Conservation (phyloP, 2,888 invertebrate genomes). For the Mactromeris polynyma region DNA sequence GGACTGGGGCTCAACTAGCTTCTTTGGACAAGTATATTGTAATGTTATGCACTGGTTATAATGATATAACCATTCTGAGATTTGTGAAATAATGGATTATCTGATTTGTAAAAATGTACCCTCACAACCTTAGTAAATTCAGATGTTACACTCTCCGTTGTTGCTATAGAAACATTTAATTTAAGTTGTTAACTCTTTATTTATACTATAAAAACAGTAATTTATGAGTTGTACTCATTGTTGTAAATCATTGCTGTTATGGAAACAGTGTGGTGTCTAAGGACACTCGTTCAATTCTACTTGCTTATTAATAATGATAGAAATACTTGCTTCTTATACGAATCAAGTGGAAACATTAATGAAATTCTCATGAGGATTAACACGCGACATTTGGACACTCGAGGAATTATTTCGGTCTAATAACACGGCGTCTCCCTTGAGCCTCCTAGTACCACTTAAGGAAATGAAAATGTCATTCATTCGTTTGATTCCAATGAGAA, state of each 20-base stretch:
- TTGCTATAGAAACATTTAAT: too few species aligned
- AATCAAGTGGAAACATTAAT: not conserved
- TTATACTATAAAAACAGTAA: too few species aligned
- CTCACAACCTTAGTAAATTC: too few species aligned
- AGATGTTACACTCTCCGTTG: too few species aligned
- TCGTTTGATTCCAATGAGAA: constrained; percentile 6
- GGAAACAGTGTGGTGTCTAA: not conserved
- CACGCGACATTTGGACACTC: not conserved
- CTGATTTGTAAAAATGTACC: too few species aligned
- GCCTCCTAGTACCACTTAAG: constrained; percentile 12
- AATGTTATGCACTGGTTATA: too few species aligned
- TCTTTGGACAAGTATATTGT: too few species aligned
- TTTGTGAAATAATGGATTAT: too few species aligned
- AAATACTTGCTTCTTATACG: not conserved
- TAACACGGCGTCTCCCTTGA: not conserved
- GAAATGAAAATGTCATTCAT: constrained; percentile 19
- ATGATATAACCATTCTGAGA: too few species aligned
- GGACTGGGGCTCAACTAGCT: too few species aligned
- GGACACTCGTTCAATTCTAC: not conserved
- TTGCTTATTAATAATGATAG: not conserved
- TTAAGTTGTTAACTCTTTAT: too few species aligned
- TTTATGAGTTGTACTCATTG: not conserved
- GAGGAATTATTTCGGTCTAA: not conserved
- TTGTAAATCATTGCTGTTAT: not conserved
- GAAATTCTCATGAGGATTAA: not conserved